A percentile compares a stretch with the other conserved stretches of the same genome.
These are phyloP conservation scores for Helicoverpa armigera DNA, from an alignment of 1,140 invertebrate species.

Conservation along the genomic window DNA sequence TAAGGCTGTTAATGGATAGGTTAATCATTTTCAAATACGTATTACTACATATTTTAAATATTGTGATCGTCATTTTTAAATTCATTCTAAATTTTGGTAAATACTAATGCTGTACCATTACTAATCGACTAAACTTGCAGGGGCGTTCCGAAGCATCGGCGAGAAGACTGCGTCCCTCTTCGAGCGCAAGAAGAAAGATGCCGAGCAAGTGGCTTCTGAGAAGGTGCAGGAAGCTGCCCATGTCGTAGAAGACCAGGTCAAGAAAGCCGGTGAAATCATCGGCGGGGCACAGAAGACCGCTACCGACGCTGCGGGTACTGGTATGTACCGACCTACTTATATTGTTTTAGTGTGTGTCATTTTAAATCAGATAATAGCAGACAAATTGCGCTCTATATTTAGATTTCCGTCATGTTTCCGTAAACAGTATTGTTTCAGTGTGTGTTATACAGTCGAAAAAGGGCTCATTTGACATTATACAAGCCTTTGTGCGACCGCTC, in stretches of 20 bases:
- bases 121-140: slow-evolving; percentile 66
- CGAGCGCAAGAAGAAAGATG: slow-evolving; percentile 89
- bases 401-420: no score
- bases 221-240: slow-evolving; percentile 86
- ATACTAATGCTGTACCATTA: background rate
- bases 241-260: slow-evolving; percentile 87
- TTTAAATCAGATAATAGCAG: no score
- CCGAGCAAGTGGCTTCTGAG: slow-evolving; percentile 86
- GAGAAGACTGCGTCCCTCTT: slow-evolving; percentile 88
- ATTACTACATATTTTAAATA: no score
- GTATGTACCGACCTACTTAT: slow-evolving; percentile 45
- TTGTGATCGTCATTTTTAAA: background rate
- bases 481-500: no score
- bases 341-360: no score
- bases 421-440: no score
- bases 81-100: background rate
- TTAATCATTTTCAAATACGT: no score
- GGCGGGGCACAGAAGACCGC: slow-evolving; percentile 86
- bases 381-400: no score
- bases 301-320: slow-evolving; percentile 78
- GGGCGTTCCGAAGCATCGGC: slow-evolving; percentile 88
- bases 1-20: no score
- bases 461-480: no score
- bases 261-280: slow-evolving; percentile 87
- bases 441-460: no score